Evolutionary conservation across 1,140 invertebrate genomes (phyloP), one percentile per base, ranked within the genome.

Genomic region (Cephus cinctus): DNA sequence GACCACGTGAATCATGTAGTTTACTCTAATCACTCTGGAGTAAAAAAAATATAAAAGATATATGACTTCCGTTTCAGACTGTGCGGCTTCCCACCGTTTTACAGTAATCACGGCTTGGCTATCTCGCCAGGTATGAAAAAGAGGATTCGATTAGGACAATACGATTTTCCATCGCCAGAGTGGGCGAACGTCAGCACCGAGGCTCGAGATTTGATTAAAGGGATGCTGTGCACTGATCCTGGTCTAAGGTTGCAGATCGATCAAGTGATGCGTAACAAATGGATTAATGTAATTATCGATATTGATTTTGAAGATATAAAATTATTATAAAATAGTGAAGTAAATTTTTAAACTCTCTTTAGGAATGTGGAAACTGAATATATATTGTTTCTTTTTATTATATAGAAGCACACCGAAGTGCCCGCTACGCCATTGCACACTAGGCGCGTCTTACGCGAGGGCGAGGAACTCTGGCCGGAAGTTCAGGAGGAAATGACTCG

Each of bases 51-150:
- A n/a, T n/a, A n/a, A n/a, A n/a, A n/a, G n/a, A n/a, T n/a, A n/a
- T n/a, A n/a, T n/a, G n/a, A n/a, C n/a, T 62, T 50, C 56, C 54
- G 5, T 72, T 77, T 27, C 59, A 90, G 89, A 56, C 81, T 98
- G 38, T 98, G 96, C 78, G 96, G 96, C 4, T 98, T 96, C 75
- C 96, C 96, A 18, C 96, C 96, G 15, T 99, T 98, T 78, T 98
- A 97, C 72, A 96, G 94, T 69, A 96, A 96, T 73, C 91, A 97
- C 65, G 96, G 96, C 0, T 78, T 95, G 21, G 93, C 96, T 5
- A 98, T 99, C 60, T 98, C 95, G 20, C 96, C 97, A 0, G 96
- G 97, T n/a, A 99, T 99, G 97, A 99, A 98, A 73, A 96, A 92
- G 73, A 82, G 96, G 43, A 98, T 98, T 62, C 81, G 93, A 49